These are phyloP conservation scores for Trichoplusia ni DNA, from an alignment of 1,140 invertebrate species.

Conservation along the genomic window DNA sequence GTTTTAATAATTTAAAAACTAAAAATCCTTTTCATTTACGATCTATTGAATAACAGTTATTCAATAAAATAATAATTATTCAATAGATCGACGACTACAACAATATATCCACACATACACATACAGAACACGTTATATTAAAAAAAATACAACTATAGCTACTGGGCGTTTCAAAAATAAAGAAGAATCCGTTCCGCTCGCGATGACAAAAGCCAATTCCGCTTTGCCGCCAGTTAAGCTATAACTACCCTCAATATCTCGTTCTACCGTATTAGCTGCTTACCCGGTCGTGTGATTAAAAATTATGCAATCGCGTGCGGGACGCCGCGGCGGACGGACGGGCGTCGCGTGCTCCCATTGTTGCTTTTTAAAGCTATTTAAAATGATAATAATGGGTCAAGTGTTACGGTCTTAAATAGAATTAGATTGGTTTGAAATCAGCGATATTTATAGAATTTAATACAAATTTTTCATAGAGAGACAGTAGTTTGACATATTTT, in stretches of 20 bases:
- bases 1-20: too few relatives aligned
- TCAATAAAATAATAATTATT: too few relatives aligned
- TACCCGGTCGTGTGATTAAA: constrained; percentile 78
- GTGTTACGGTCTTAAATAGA: constrained; percentile 35
- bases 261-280: constrained; percentile 76
- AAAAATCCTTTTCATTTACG: too few relatives aligned
- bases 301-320: constrained; percentile 67
- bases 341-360: constrained; percentile 53
- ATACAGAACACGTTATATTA: not conserved
- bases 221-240: constrained; percentile 49
- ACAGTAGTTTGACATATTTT: too few relatives aligned
- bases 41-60: too few relatives aligned
- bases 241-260: constrained; percentile 60
- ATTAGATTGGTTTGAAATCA: constrained; percentile 44
- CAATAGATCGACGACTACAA: too few relatives aligned
- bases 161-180: constrained; percentile 30
- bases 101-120: not conserved
- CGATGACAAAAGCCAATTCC: constrained; percentile 52
- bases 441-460: too few relatives aligned
- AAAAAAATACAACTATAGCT: constrained; percentile 15
- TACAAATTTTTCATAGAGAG: too few relatives aligned
- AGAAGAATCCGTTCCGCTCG: constrained; percentile 49
- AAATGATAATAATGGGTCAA: constrained; percentile 54
- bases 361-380: constrained; percentile 65
- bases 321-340: constrained; percentile 46